Conservation (phyloP, 2,888 invertebrate species). For the Busseola fusca region DNA sequence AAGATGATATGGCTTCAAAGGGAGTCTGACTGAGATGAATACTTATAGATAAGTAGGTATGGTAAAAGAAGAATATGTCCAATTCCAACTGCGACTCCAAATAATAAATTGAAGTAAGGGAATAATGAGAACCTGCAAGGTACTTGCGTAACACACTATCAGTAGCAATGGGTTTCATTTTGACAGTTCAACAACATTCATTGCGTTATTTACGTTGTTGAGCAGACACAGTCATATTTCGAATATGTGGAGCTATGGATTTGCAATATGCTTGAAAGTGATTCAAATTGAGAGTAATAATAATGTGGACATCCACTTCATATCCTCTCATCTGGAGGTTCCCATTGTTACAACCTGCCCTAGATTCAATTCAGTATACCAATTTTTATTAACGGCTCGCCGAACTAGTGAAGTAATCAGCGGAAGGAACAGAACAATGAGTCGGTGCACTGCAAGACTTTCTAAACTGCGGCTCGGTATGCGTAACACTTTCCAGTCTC, state of each 20-base stretch:
- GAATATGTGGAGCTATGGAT: too few relatives aligned
- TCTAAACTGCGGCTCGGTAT: slow-evolving; percentile 43
- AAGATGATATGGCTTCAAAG: too few relatives aligned
- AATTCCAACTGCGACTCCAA: not conserved
- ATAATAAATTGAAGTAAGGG: not conserved
- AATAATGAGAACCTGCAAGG: not conserved
- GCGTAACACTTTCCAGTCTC: slow-evolving; percentile 49
- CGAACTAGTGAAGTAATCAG: slow-evolving; percentile 42
- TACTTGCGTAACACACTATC: too few relatives aligned
- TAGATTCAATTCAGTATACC: slow-evolving; percentile 25
- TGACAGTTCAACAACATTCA: too few relatives aligned
- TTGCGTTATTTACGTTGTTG: too few relatives aligned
- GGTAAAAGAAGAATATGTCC: too few relatives aligned
- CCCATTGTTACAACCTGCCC: slow-evolving; percentile 17
- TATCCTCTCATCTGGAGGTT: not conserved
- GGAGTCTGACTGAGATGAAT: too few relatives aligned
- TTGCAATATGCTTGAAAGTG: too few relatives aligned
- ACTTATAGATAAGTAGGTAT: too few relatives aligned
- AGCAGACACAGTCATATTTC: too few relatives aligned
- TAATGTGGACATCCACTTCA: not conserved
- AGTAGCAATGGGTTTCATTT: too few relatives aligned
- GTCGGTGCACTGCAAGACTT: slow-evolving; percentile 45
- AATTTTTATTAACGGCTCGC: slow-evolving; percentile 29
- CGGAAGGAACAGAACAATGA: slow-evolving; percentile 54
- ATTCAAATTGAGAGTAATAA: too few relatives aligned